Evolutionary conservation across 1,140 invertebrate species (phyloP), one percentile per base, ranked within the genome.

Genomic region (Drosophila dunni): DNA sequence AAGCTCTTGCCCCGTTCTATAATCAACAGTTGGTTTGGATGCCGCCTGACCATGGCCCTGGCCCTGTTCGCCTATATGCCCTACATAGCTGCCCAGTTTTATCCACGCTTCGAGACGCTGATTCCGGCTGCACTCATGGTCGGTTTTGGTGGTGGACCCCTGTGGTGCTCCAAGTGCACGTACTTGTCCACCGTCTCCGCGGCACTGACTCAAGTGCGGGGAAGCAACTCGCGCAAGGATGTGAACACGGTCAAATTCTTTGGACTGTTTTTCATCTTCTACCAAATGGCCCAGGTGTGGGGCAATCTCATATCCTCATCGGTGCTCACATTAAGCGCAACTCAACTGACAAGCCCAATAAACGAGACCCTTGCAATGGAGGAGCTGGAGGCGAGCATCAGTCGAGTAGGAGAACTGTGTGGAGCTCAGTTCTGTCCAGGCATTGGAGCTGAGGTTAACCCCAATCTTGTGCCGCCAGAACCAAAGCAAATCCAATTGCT

Each of bases 251-350:
- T 98, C 10, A 93, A 97, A 82, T 99, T 99, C 94, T 99, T 99
- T 93, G 98, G 98, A 0, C 96, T 99, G 93, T 99, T 99, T 94
- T 99, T 99, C 93, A 95, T 99, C 69, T 96, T 98, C 84, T 98
- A 98, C 88, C 98, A 99, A 93, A 96, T 97, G 93, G 96, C 97
- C 0, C 97, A 97, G 92, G 96, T 98, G 20, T 97, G 97, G 97
- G 98, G 98, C 0, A 98, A 98, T 92, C 93, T 98, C 0, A 96
- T 98, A 48, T 98, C 97, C 36, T 98, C 97, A 2, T 94, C 95
- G 45, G 79, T 89, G 8, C 68, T 91, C 0, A 90, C 90, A 11
- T 33, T 85, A 9, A 90, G 90, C 53, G 74, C 69, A 11, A 67
- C 46, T 1, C 38, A 44, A 7, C 7, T 53, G 0, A 58, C 71